A percentile compares a stretch with the other conserved stretches of the same genome.
Conservation (phyloP, 2,797 vertebrate species). For the Hoplostethus atlanticus region DNA sequence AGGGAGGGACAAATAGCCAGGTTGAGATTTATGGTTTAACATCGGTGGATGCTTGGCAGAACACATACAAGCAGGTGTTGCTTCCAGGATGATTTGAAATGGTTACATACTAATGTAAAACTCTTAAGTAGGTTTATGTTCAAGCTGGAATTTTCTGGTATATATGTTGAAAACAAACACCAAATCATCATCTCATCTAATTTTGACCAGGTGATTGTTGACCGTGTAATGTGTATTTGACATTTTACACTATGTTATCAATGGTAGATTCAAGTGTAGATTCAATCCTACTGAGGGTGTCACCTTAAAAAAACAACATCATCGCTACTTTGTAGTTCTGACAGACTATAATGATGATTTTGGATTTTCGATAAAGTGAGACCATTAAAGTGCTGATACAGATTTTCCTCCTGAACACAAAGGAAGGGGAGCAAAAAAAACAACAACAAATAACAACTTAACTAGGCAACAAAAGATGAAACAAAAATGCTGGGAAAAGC, state of each 20-base stretch:
- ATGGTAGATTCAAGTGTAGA: constrained; percentile 5
- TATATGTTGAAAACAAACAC: too few relatives aligned
- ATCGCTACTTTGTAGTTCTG: constrained; percentile 7
- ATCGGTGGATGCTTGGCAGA: too few relatives aligned
- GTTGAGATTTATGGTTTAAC: neutral
- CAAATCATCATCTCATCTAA: too few relatives aligned
- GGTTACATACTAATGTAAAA: neutral
- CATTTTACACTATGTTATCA: too few relatives aligned
- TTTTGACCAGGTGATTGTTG: too few relatives aligned
- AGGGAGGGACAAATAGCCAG: constrained; percentile 30
- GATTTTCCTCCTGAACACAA: constrained; percentile 34
- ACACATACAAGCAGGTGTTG: too few relatives aligned
- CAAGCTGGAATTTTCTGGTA: constrained; percentile 5
- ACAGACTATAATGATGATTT: constrained; percentile 9
- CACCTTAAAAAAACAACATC: constrained; percentile 7
- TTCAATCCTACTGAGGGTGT: constrained; percentile 1
- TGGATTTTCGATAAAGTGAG: constrained; percentile 20
- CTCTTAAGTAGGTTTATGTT: neutral
- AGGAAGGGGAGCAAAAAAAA: neutral
- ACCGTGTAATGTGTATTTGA: too few relatives aligned
- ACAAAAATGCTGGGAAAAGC: constrained; percentile 17
- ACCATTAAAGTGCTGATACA: constrained; percentile 28
- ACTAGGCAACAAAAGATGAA: constrained; percentile 61
- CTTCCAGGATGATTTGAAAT: neutral
- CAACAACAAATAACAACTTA: constrained; percentile 42